These are phyloP conservation scores for Myocastor coypus DNA, from an alignment of 2,113 vertebrate genomes.

Conservation along the genomic window DNA sequence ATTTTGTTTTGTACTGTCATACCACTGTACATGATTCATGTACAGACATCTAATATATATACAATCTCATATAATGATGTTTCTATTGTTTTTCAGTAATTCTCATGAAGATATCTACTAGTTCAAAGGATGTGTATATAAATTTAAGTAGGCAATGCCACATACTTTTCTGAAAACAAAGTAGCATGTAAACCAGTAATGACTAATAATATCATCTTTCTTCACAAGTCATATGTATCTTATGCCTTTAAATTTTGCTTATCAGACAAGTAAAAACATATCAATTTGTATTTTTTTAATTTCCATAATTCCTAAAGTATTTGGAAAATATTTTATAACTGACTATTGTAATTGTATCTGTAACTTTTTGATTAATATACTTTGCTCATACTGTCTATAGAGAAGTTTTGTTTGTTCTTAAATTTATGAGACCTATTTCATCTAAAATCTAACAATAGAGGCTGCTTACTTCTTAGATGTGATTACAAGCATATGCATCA, in stretches of 20 bases:
- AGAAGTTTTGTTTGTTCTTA: neutral
- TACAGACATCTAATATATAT: neutral
- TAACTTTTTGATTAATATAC: neutral
- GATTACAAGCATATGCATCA: neutral
- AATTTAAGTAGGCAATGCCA: neutral
- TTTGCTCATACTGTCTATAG: neutral
- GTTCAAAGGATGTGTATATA: neutral
- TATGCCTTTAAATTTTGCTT: neutral
- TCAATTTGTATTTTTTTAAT: neutral
- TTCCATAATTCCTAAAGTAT: neutral
- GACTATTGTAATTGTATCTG: neutral
- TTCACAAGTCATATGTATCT: neutral
- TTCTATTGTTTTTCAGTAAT: neutral
- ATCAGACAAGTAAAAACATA: neutral
- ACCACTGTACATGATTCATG: neutral
- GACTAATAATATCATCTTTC: neutral
- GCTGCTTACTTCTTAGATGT: neutral
- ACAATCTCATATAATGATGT: neutral
- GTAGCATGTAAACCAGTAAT: neutral
- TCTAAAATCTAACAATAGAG: neutral
- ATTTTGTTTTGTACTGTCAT: neutral
- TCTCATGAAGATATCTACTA: neutral
- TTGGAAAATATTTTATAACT: neutral
- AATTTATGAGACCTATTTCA: neutral
- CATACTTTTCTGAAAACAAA: neutral